A percentile compares a stretch with the other conserved stretches of the same genome.
Evolutionary conservation across 2,113 vertebrate genomes (phyloP).

Genomic region (Gyps fulvus): DNA sequence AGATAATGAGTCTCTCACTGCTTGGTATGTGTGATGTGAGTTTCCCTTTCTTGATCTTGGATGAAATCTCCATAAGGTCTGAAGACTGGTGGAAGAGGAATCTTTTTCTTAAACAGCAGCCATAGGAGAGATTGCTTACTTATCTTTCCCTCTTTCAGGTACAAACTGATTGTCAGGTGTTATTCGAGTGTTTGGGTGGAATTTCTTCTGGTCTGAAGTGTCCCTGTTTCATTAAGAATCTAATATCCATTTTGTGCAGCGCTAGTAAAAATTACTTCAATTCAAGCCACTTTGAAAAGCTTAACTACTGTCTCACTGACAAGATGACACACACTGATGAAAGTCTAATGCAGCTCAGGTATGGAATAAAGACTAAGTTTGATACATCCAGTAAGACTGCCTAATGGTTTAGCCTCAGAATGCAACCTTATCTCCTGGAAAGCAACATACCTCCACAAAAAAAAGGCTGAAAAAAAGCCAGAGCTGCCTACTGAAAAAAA

Average conservation of each 20-base stretch:
- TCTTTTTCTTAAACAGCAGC: neutral
- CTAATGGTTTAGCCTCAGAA: neutral
- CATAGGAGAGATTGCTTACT: neutral
- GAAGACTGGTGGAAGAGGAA: neutral
- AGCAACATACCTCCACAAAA: neutral
- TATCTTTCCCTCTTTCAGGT: neutral
- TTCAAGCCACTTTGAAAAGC: slow-evolving; percentile 39
- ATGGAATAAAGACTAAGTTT: slow-evolving; percentile 9
- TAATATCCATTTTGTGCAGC: slow-evolving; percentile 39
- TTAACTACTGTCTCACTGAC: slow-evolving; percentile 27
- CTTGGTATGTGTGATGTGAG: neutral
- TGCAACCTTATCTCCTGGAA: neutral
- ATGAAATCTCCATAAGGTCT: neutral
- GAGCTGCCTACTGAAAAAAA: neutral
- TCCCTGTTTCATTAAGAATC: slow-evolving; percentile 49
- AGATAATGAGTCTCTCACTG: neutral
- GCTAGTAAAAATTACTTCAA: slow-evolving; percentile 39
- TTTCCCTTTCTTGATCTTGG: neutral
- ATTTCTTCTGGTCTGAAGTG: slow-evolving; percentile 30
- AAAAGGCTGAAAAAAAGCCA: neutral
- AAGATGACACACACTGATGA: slow-evolving; percentile 34
- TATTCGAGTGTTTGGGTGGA: slow-evolving; percentile 1
- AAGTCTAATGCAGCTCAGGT: slow-evolving; percentile 17
- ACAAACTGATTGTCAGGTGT: slow-evolving; percentile 3
- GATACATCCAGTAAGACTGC: slow-evolving; percentile 3